Evolutionary conservation across 2,797 vertebrate species (phyloP), one percentile per base, ranked within the genome.

Genomic region (Macroramphosus scolopax): DNA sequence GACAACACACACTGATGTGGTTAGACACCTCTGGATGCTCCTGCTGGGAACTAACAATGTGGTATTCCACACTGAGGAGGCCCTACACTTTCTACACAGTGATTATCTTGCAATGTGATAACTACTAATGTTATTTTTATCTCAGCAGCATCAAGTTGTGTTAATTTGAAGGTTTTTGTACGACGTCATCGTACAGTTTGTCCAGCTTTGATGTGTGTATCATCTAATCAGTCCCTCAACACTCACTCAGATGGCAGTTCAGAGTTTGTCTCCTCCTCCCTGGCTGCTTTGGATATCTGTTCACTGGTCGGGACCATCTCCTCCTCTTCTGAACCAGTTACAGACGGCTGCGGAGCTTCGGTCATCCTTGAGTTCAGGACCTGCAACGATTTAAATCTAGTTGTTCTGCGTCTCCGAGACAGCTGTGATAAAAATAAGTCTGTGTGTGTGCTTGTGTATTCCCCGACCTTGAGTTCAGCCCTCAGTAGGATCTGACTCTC

Each of bases 401-500:
- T 22, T 32, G 46, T 5, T 4, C 34, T 0, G 26, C 22, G 2
- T 8, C 25, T 17, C 10, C 35, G 20, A 16, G 4, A 3, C 20
- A 47, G 6, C 1, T 3, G 5, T 11, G n/a, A n/a, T 1, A 36
- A 43, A 14, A 1, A 18, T 3, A 0, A 38, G 6, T 11, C 5
- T 13, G 13, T 25, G 24, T 41, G 14, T 32, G n/a, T 14, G 9
- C 41, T 26, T 20, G 8, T 16, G 22, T 31, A 0, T 80, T 30
- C 14, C 33, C 84, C 72, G 48, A 94, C 94, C 88, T 93, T 91
- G 3, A 97, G 88, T 63, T 94, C 90, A 3, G 83, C 90, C 69
- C 92, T 89, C 57, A 96, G 87, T 0, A 97, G 85, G 72, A 96
- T 73, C 76, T 94, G 83, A 68, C 86, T 91, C 56, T 79, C 74